These are phyloP conservation scores for Pseudomyrmex dendroicus DNA, from an alignment of 1,140 invertebrate species.

Conservation along the genomic window DNA sequence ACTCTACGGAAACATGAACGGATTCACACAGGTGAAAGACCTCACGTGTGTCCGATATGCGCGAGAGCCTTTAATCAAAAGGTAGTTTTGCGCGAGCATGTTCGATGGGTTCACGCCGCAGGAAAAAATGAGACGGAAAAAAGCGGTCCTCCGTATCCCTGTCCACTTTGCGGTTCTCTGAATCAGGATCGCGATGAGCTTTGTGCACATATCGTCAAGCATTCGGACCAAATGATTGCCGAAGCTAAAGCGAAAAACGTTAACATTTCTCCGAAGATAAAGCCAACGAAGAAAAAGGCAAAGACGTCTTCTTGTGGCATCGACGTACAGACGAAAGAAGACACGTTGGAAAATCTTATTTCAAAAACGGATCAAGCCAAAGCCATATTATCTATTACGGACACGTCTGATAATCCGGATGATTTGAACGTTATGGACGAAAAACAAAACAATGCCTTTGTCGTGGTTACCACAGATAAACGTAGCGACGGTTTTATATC, in stretches of 20 bases:
- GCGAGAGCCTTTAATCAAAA: constrained; percentile 87
- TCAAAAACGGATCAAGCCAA: constrained; percentile 70
- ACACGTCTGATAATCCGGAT: constrained; percentile 64
- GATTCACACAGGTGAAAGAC: constrained; percentile 88
- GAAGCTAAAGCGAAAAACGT: constrained; percentile 83
- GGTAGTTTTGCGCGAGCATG: constrained; percentile 85
- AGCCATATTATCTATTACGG: constrained; percentile 76
- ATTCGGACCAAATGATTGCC: constrained; percentile 85
- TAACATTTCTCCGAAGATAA: constrained; percentile 75
- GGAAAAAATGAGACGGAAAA: constrained; percentile 79
- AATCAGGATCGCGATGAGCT: constrained; percentile 84
- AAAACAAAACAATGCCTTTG: constrained; percentile 73
- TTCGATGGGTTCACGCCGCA: constrained; percentile 85
- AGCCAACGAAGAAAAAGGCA: constrained; percentile 74
- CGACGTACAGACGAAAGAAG: constrained; percentile 38
- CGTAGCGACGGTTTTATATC: constrained; percentile 57
- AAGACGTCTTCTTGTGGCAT: background rate
- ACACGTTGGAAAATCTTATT: constrained; percentile 43
- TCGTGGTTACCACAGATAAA: constrained; percentile 69
- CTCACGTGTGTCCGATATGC: constrained; percentile 89
- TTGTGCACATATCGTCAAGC: constrained; percentile 85
- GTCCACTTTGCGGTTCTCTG: constrained; percentile 81
- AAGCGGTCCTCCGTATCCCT: constrained; percentile 78
- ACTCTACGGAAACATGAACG: constrained; percentile 88
- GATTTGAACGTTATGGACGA: constrained; percentile 65